Conservation (phyloP, 2,797 vertebrate genomes). For the Manis javanica region DNA sequence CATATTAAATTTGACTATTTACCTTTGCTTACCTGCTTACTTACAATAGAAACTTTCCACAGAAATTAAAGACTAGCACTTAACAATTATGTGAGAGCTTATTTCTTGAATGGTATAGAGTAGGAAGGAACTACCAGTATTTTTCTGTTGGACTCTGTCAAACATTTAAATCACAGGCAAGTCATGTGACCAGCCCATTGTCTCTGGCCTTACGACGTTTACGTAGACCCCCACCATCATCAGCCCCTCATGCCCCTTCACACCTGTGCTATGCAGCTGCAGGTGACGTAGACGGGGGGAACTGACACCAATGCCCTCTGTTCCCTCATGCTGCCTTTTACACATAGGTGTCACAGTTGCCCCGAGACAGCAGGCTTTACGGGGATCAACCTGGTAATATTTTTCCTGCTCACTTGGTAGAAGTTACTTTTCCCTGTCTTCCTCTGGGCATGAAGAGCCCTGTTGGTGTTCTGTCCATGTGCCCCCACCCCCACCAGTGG, state of each 20-base stretch:
- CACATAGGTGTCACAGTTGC: background rate
- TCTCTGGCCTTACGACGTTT: background rate
- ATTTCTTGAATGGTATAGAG: background rate
- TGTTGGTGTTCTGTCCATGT: background rate
- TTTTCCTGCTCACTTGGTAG: background rate
- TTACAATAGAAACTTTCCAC: background rate
- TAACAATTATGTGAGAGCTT: background rate
- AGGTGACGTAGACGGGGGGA: background rate
- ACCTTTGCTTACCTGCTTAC: background rate
- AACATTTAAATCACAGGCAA: background rate
- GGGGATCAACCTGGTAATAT: background rate
- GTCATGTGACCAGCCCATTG: background rate
- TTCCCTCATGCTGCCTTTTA: background rate
- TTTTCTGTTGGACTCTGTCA: background rate
- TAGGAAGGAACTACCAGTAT: background rate
- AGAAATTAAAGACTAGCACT: background rate
- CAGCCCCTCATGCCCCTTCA: background rate
- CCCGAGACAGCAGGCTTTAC: background rate
- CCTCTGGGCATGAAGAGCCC: background rate
- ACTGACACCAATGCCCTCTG: fast-evolving
- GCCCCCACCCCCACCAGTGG: too few relatives aligned
- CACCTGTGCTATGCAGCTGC: background rate
- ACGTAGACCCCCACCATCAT: background rate
- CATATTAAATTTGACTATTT: background rate
- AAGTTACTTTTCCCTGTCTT: background rate